A percentile compares a stretch with the other conserved stretches of the same genome.
phyloP scores from a whole-genome alignment of 2,888 invertebrate genomes.

The Drosophila parthenogenetica region DNA sequence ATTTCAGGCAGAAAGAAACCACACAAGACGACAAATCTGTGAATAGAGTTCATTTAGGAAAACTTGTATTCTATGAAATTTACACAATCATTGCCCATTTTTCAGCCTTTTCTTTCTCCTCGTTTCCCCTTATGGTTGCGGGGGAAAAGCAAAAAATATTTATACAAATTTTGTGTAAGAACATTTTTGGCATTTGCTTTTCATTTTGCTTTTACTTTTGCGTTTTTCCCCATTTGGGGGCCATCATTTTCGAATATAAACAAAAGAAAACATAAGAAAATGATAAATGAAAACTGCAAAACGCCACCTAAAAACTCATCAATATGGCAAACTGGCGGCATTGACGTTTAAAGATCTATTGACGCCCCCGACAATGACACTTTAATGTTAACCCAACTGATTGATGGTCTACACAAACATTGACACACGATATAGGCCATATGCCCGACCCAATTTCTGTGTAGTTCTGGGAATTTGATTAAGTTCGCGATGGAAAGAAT shows the following conservation, averaged over 20 bases:
- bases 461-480: conserved; percentile 33
- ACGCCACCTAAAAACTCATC: conserved; percentile 73
- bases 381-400: conserved; percentile 68
- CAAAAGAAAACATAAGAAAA: conserved; percentile 36
- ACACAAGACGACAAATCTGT: conserved; percentile 63
- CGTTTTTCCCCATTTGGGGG: conserved; percentile 12
- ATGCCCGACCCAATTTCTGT: conserved; percentile 34
- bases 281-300: conserved; percentile 24
- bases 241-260: conserved; percentile 58
- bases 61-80: conserved; percentile 60
- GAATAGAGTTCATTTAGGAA: conserved; percentile 59
- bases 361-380: conserved; percentile 75
- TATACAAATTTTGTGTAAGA: conserved; percentile 52
- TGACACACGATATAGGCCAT: conserved; percentile 65
- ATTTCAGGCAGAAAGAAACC: conserved; percentile 42
- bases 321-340: conserved; percentile 58
- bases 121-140: not conserved
- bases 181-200: conserved; percentile 47
- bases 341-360: conserved; percentile 77
- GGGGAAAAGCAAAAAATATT: conserved; percentile 42
- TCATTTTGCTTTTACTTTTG: not conserved
- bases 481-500: not conserved
- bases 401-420: conserved; percentile 63
- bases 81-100: conserved; percentile 74
- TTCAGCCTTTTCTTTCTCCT: conserved; percentile 16